Conservation (phyloP, 2,113 vertebrate genomes). For the Gadus chalcogrammus region DNA sequence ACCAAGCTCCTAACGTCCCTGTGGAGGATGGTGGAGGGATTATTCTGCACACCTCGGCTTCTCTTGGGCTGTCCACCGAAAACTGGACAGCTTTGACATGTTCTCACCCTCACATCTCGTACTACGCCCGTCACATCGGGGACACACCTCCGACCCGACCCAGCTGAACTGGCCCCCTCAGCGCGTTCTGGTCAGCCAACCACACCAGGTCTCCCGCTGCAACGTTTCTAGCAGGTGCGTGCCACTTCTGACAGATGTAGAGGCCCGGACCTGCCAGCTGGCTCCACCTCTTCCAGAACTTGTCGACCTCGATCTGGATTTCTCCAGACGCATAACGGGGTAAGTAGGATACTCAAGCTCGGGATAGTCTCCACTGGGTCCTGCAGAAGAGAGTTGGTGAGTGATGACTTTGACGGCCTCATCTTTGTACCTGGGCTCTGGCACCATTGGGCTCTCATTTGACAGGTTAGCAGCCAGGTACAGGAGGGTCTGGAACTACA, state of each 20-base stretch:
- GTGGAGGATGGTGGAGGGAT: not conserved
- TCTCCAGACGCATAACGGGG: constrained; percentile 6
- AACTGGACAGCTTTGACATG: not conserved
- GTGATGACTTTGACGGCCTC: constrained; percentile 21
- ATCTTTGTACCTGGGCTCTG: constrained; percentile 3
- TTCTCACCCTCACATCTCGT: not conserved
- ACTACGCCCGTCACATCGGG: not conserved
- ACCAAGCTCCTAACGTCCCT: not conserved
- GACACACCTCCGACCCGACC: not conserved
- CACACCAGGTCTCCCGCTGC: not conserved
- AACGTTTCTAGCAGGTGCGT: not conserved
- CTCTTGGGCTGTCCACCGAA: not conserved
- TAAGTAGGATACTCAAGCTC: constrained; percentile 17
- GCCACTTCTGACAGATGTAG: not conserved
- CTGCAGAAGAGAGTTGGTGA: constrained; percentile 20
- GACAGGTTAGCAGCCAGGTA: constrained; percentile 1
- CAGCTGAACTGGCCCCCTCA: not conserved
- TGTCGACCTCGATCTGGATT: no score
- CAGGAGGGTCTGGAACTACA: not conserved
- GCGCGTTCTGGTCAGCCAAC: not conserved
- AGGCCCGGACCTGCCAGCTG: constrained; percentile 16
- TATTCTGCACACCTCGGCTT: not conserved
- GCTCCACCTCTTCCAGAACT: constrained; percentile 29
- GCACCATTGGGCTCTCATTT: constrained; percentile 15
- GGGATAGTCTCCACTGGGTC: constrained; percentile 9